phyloP scores from a whole-genome alignment of 2,888 invertebrate species.

The Drosophila buzzatii region DNA sequence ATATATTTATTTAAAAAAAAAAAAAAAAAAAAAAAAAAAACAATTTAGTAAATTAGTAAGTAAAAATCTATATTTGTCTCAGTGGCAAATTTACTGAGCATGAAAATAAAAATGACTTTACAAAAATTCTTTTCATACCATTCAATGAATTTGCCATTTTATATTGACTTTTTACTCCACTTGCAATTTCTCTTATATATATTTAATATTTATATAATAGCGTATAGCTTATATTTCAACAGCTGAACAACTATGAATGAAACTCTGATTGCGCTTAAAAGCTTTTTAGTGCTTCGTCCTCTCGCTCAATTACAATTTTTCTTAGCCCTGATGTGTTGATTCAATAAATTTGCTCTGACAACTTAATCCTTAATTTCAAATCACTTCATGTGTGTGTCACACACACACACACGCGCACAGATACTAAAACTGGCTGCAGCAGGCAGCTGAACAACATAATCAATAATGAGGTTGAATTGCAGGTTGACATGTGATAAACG shows the following conservation, averaged over 20 bases:
- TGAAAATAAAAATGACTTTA: too few species aligned
- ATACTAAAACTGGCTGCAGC: slow-evolving; percentile 17
- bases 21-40: too few species aligned
- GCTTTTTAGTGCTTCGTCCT: not conserved
- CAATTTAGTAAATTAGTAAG: too few species aligned
- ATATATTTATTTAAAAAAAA: not conserved
- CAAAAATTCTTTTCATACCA: not conserved
- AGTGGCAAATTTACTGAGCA: not conserved
- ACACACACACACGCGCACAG: slow-evolving; percentile 5
- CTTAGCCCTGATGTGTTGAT: slow-evolving; percentile 9
- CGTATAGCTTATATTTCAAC: not conserved
- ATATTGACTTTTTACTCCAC: not conserved
- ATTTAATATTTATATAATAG: not conserved
- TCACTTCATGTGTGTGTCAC: slow-evolving; percentile 19
- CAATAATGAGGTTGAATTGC: slow-evolving; percentile 66
- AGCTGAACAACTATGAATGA: not conserved
- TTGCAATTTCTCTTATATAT: not conserved
- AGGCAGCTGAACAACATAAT: slow-evolving; percentile 47
- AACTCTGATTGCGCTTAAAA: not conserved
- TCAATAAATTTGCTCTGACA: slow-evolving; percentile 26
- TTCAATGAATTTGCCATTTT: not conserved
- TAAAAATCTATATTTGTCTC: too few species aligned
- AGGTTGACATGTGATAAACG: slow-evolving; percentile 68
- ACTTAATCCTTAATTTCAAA: slow-evolving; percentile 29
- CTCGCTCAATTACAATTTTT: not conserved